Percentiles rank a stretch among this genome's conserved stretches.
These are phyloP conservation scores for Aspiorhynchus laticeps DNA, from an alignment of 2,113 vertebrate genomes.

Conservation along the genomic window DNA sequence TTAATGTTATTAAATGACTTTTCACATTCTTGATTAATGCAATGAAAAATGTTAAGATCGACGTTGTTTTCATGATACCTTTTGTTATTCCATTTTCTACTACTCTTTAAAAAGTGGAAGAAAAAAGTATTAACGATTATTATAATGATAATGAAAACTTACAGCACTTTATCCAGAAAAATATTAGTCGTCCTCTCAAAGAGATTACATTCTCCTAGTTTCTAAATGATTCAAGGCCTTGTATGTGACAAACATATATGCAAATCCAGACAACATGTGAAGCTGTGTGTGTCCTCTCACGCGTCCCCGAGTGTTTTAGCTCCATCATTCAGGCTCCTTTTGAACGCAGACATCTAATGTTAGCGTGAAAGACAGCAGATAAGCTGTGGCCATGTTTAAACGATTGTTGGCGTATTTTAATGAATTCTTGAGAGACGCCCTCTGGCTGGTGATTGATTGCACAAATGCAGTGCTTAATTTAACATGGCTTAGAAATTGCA, in stretches of 20 bases:
- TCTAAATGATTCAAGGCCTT: background rate
- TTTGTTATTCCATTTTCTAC: background rate
- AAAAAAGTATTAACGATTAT: background rate
- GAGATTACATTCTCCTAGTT: background rate
- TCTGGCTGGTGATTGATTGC: conserved; percentile 35
- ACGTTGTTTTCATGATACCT: background rate
- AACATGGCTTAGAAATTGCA: conserved; percentile 45
- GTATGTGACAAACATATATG: background rate
- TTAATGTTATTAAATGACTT: background rate
- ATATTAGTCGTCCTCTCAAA: background rate
- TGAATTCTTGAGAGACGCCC: conserved; percentile 23
- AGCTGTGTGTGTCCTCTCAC: background rate
- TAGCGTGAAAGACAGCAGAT: conserved; percentile 46
- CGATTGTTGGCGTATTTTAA: conserved; percentile 34
- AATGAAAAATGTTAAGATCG: conserved; percentile 5
- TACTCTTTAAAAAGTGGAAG: background rate
- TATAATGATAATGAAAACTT: background rate
- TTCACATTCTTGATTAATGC: background rate
- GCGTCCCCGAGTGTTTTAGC: background rate
- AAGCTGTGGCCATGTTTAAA: conserved; percentile 2
- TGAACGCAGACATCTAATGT: conserved; percentile 3
- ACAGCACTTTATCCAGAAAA: background rate
- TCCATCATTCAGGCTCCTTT: background rate
- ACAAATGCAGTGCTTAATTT: conserved; percentile 50
- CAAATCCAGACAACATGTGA: background rate